Evolutionary conservation across 1,140 invertebrate genomes (phyloP).

Genomic region (Diachasma alloeum): DNA sequence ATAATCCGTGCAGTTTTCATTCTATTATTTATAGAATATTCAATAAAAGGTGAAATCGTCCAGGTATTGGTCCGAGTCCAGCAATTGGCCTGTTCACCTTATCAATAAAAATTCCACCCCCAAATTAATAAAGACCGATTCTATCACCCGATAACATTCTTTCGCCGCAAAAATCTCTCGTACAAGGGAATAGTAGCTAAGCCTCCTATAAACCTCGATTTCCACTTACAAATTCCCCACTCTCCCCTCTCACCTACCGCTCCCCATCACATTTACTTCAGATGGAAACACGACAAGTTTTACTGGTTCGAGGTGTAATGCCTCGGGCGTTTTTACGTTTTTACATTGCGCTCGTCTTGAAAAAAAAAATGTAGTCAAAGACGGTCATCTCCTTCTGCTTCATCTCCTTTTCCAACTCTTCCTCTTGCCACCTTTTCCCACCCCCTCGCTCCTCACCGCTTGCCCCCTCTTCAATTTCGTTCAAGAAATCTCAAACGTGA

Average conservation of each 20-base stretch:
- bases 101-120: too few species aligned
- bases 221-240: background rate
- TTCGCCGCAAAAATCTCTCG: background rate
- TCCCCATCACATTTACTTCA: slow-evolving; percentile 33
- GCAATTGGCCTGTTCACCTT: too few species aligned
- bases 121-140: too few species aligned
- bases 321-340: slow-evolving; percentile 58
- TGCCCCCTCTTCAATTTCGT: slow-evolving; percentile 11
- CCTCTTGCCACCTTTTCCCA: background rate
- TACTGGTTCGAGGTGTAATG: slow-evolving; percentile 63
- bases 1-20: too few species aligned
- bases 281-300: slow-evolving; percentile 57
- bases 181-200: background rate
- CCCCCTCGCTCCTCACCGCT: slow-evolving; percentile 24
- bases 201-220: slow-evolving; percentile 1
- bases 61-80: too few species aligned
- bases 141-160: background rate
- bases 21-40: too few species aligned
- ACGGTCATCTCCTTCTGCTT: slow-evolving; percentile 37
- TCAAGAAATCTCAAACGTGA: slow-evolving; percentile 2
- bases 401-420: slow-evolving; percentile 4
- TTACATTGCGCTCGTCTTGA: slow-evolving; percentile 50
- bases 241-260: background rate
- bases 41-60: too few species aligned
- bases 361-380: slow-evolving; percentile 40